Evolutionary conservation across 2,797 vertebrate species (phyloP), one percentile per base, ranked within the genome.

Genomic region (Sebastes hubbsi): DNA sequence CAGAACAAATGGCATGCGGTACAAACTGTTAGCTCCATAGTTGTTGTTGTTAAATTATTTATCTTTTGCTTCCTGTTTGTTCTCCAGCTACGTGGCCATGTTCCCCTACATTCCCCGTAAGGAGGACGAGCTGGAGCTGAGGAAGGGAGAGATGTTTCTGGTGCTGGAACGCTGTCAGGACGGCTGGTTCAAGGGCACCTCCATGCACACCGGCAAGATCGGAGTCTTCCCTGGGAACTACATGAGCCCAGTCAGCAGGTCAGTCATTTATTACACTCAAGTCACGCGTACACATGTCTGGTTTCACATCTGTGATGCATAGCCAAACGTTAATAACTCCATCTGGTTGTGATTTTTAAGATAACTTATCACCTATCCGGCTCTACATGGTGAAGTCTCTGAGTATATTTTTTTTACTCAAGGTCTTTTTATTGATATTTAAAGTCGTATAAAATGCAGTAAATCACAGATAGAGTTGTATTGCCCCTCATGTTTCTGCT

Each of bases 161-260:
- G 99, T 99, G 63, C 96, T 99, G 91, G 99, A 99, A 62, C 98
- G 98, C 87, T 99, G 99, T 93, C 98, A 99, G 85, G 99, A 99
- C 20, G 99, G 99, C 90, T 99, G 99, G 99, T 99, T 99, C 96
- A 99, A 99, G 93, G 99, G 99, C 87, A 99, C 98, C 4, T 99
- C 98, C 52, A 98, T 99, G 98, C 98, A 99, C 86, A 99, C 98
- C 1, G 98, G 97, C 91, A 99, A 98, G 94, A 99, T 98, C 0
- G 99, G 98, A 49, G 99, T 99, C 68, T 99, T 99, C 89, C 99
- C 98, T 27, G 99, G 99, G 76, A 99, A 99, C 95, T 99, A 99
- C 20, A 98, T 99, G 95, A 98, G 97, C 90, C 98, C 98, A 34
- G 96, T 99, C 92, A 98, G 97, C 91, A 99, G 99, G 99, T 99